Evolutionary conservation across 2,888 invertebrate genomes (phyloP).

Genomic region (Trichacis sp.): DNA sequence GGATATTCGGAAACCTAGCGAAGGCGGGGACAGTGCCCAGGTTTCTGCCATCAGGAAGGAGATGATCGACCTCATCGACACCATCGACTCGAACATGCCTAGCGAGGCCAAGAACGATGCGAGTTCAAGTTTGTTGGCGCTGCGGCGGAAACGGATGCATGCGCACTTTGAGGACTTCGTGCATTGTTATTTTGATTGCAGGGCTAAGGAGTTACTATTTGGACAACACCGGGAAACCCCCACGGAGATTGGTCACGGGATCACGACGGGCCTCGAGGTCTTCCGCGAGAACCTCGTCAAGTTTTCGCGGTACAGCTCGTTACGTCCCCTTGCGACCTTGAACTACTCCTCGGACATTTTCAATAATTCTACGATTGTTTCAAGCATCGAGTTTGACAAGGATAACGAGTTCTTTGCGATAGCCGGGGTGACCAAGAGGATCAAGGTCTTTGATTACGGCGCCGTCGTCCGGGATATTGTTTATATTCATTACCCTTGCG

Average conservation of each 20-base stretch:
- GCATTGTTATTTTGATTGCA: conserved; percentile 84
- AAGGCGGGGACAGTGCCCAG: conserved; percentile 70
- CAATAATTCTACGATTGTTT: conserved; percentile 87
- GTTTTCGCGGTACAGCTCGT: conserved; percentile 83
- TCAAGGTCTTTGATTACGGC: conserved; percentile 92
- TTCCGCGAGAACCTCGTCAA: conserved; percentile 89
- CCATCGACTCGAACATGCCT: conserved; percentile 71
- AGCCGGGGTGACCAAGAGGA: conserved; percentile 93
- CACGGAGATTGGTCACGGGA: conserved; percentile 51
- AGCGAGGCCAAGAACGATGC: conserved; percentile 49
- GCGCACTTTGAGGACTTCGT: conserved; percentile 92
- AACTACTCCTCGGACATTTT: conserved; percentile 92
- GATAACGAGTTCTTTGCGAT: conserved; percentile 96
- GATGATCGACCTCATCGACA: conserved; percentile 72
- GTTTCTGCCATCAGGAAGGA: conserved; percentile 72
- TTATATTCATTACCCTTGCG: conserved; percentile 91
- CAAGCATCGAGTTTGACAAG: conserved; percentile 95
- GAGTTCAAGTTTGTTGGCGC: conserved; percentile 72
- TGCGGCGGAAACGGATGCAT: conserved; percentile 81
- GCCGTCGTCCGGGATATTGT: conserved; percentile 87
- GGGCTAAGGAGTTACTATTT: conserved; percentile 81
- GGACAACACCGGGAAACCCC: conserved; percentile 58
- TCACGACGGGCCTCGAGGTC: conserved; percentile 75
- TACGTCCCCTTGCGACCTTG: conserved; percentile 86
- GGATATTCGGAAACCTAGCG: conserved; percentile 71